Conservation (phyloP, 2,113 vertebrate species). For the Hemicordylus capensis region DNA sequence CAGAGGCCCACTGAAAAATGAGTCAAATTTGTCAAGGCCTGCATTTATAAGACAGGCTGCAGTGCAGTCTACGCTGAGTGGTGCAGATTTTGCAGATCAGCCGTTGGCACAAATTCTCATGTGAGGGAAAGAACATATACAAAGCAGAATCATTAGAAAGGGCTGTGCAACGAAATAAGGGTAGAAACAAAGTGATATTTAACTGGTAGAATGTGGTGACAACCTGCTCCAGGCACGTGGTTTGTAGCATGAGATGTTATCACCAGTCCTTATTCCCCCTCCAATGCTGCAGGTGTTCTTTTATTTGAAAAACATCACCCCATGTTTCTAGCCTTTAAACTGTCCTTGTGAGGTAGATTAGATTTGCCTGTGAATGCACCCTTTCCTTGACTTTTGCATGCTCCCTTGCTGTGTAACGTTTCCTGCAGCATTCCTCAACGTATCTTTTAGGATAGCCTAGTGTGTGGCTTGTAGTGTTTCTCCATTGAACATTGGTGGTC, state of each 20-base stretch:
- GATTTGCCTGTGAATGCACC: neutral
- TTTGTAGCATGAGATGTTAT: neutral
- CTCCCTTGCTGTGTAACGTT: neutral
- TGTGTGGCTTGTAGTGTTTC: neutral
- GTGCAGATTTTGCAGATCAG: neutral
- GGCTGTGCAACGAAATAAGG: neutral
- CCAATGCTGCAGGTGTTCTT: neutral
- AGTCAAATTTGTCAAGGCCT: too few species aligned
- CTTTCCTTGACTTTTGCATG: neutral
- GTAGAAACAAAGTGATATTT: neutral
- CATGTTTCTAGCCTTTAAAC: neutral
- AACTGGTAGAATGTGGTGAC: neutral
- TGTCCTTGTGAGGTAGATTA: neutral
- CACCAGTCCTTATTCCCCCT: neutral
- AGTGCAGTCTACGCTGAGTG: neutral
- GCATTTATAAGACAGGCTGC: neutral
- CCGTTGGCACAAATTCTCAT: neutral
- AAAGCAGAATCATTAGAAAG: neutral
- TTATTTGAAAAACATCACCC: neutral
- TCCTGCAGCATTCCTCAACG: neutral
- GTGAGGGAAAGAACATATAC: neutral
- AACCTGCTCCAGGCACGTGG: neutral
- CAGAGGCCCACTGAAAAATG: too few species aligned
- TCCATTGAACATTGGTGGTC: neutral
- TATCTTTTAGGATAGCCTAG: neutral